Evolutionary conservation across 2,113 vertebrate species (phyloP).

Genomic region (Pseudorectes ferrugineus): DNA sequence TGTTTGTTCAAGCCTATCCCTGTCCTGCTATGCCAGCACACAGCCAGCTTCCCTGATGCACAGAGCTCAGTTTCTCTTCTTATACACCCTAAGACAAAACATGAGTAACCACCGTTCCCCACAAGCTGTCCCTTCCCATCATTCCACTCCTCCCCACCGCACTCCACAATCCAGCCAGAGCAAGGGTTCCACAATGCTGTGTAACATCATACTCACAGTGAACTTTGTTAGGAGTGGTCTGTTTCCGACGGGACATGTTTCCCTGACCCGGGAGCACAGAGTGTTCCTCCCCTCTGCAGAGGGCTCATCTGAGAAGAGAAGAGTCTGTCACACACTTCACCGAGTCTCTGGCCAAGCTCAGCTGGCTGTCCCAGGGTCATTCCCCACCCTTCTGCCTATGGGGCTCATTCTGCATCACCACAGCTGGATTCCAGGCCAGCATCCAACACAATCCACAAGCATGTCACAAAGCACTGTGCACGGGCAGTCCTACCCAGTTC

Average conservation of each 20-base stretch:
- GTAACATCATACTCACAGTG: constrained; percentile 74
- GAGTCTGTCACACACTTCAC: neutral
- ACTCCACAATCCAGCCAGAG: neutral
- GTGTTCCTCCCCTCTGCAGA: constrained; percentile 27
- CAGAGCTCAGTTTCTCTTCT: neutral
- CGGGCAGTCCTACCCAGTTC: neutral
- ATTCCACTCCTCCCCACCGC: neutral
- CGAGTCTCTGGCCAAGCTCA: neutral
- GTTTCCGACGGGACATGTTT: constrained; percentile 85
- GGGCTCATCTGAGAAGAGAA: constrained; percentile 64
- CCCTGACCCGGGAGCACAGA: constrained; percentile 50
- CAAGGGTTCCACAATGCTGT: neutral
- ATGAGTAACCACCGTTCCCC: neutral
- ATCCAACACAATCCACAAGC: neutral
- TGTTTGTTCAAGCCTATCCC: neutral
- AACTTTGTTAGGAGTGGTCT: constrained; percentile 84
- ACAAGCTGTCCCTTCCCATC: neutral
- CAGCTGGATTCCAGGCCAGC: neutral
- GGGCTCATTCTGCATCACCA: neutral
- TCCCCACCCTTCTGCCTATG: neutral
- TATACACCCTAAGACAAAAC: neutral
- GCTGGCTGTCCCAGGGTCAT: neutral
- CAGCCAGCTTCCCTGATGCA: neutral
- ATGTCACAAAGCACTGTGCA: neutral
- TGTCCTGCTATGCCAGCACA: neutral